Conservation (phyloP, 2,113 vertebrate genomes). For the Arvicanthis niloticus region DNA sequence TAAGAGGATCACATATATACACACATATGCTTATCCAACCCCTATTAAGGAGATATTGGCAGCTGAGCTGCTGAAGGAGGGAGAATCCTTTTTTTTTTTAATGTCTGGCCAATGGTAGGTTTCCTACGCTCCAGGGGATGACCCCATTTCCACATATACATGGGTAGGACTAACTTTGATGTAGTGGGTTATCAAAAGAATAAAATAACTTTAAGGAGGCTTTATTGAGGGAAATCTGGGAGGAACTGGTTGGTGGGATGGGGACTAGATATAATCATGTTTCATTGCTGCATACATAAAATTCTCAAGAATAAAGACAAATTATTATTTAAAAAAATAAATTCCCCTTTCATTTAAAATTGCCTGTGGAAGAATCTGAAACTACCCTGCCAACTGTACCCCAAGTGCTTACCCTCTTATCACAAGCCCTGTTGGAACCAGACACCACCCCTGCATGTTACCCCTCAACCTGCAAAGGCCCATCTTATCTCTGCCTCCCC, state of each 20-base stretch:
- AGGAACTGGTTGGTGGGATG: background rate
- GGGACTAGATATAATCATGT: background rate
- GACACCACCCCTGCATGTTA: accelerated
- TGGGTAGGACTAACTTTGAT: background rate
- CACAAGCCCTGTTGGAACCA: background rate
- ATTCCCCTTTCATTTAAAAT: slow-evolving; percentile 14
- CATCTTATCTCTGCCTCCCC: background rate
- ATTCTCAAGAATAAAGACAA: background rate
- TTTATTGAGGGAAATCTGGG: background rate
- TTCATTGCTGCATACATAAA: background rate
- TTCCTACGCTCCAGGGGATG: background rate
- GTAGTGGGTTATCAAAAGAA: background rate
- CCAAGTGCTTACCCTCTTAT: background rate
- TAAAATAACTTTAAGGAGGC: background rate
- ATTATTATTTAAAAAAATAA: background rate
- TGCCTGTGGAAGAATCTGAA: background rate
- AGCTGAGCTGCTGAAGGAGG: background rate
- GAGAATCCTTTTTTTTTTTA: background rate
- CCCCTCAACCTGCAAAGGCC: background rate
- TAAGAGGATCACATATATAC: background rate
- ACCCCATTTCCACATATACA: background rate
- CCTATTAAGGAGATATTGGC: background rate
- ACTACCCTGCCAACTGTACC: background rate
- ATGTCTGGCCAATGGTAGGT: background rate
- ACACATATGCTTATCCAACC: too few relatives aligned